Percentiles rank a stretch among this genome's conserved stretches.
These are phyloP conservation scores for Tillus elongatus DNA, from an alignment of 2,888 invertebrate genomes.

Conservation along the genomic window DNA sequence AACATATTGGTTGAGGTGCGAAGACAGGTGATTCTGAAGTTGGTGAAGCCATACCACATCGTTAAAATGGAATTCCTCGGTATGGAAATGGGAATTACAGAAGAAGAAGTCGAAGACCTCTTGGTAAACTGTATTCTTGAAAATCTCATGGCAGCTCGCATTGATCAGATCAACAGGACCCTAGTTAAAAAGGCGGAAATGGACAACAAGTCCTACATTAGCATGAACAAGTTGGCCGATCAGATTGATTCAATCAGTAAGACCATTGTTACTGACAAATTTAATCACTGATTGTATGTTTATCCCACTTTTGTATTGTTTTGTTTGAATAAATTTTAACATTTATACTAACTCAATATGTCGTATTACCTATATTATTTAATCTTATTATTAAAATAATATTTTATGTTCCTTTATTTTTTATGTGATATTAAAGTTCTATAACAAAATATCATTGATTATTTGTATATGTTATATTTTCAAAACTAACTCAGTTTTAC, in stretches of 20 bases:
- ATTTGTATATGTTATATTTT: too few species aligned
- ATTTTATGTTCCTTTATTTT: too few species aligned
- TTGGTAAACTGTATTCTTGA: conserved; percentile 95
- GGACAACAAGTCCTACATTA: conserved; percentile 72
- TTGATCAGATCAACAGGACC: conserved; percentile 87
- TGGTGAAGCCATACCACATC: conserved; percentile 93
- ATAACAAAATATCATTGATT: too few species aligned
- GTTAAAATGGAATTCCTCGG: conserved; percentile 95
- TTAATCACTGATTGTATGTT: too few species aligned
- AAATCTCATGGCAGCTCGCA: conserved; percentile 72
- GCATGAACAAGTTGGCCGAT: conserved; percentile 86
- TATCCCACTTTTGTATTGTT: too few species aligned
- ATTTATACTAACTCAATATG: too few species aligned
- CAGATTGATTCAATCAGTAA: conserved; percentile 34
- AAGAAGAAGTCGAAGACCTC: conserved; percentile 87
- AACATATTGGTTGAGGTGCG: conserved; percentile 86
- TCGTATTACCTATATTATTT: too few species aligned
- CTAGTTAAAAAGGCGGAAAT: conserved; percentile 60
- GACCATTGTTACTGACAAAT: conserved; percentile 19
- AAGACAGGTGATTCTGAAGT: conserved; percentile 88
- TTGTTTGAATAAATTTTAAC: too few species aligned
- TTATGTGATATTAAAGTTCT: too few species aligned
- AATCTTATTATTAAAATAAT: too few species aligned
- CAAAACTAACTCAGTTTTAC: too few species aligned
- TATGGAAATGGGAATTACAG: conserved; percentile 81